A percentile compares a stretch with the other conserved stretches of the same genome.
phyloP scores from a whole-genome alignment of 1,140 invertebrate species.

The Tyrophagus putrescentiae region DNA sequence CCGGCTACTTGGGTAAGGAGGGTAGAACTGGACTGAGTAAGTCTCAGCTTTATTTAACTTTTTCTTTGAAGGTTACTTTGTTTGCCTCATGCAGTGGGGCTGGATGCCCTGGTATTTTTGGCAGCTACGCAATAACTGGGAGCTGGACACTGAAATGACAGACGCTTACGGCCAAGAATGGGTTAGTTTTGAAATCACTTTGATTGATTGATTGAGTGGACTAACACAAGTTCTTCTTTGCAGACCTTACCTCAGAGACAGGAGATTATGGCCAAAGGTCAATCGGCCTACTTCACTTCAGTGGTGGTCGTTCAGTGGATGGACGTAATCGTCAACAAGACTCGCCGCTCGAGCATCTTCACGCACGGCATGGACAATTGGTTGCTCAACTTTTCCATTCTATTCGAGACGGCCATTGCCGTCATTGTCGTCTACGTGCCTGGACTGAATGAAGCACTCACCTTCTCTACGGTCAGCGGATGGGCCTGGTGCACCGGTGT shows the following conservation, averaged over 20 bases:
- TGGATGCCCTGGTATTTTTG: neutral
- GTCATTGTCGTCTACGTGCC: conserved; percentile 53
- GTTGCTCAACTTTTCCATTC: conserved; percentile 55
- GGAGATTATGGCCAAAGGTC: neutral
- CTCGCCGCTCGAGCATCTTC: neutral
- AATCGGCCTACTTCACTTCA: conserved; percentile 1
- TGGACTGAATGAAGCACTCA: conserved; percentile 46
- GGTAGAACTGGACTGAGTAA: no score
- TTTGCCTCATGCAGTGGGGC: neutral
- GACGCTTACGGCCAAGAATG: neutral
- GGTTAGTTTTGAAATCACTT: neutral
- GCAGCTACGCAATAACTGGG: neutral
- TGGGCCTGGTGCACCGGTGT: neutral
- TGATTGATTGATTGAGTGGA: neutral
- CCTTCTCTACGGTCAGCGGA: conserved; percentile 43
- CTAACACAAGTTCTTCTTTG: neutral
- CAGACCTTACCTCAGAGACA: neutral
- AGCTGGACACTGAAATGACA: neutral
- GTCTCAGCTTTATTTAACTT: no score
- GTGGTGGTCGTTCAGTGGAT: conserved; percentile 17
- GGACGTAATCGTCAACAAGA: conserved; percentile 13
- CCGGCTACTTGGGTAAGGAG: conserved; percentile 69
- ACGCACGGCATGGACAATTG: conserved; percentile 33
- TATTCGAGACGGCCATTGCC: conserved; percentile 55
- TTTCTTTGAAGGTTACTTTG: no score